Evolutionary conservation across 2,888 invertebrate genomes (phyloP).

Genomic region (Eubasilissa splendida): DNA sequence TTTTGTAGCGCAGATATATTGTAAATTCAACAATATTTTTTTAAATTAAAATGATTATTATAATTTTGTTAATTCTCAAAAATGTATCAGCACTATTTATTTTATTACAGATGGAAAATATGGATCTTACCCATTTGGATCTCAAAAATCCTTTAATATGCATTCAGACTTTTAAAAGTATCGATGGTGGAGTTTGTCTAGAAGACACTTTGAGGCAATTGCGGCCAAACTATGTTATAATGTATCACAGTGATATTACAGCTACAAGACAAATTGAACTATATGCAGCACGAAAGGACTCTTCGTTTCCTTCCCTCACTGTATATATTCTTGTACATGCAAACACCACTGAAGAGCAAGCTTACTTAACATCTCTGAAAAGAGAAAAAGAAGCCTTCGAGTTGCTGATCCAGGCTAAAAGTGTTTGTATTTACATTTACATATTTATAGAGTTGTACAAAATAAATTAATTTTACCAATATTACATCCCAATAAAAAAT

Average conservation of each 20-base stretch:
- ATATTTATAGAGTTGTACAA: not conserved
- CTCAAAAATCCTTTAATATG: constrained; percentile 79
- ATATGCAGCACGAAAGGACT: constrained; percentile 77
- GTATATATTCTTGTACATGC: constrained; percentile 94
- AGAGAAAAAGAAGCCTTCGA: constrained; percentile 97
- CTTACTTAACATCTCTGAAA: constrained; percentile 90
- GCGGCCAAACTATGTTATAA: constrained; percentile 86
- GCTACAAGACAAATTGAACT: constrained; percentile 93
- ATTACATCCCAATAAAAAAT: too few relatives aligned
- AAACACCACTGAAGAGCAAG: constrained; percentile 97
- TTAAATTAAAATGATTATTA: too few relatives aligned
- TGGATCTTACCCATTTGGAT: constrained; percentile 78
- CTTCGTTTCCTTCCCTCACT: constrained; percentile 71
- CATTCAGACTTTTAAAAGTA: constrained; percentile 85
- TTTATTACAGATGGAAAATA: constrained; percentile 74
- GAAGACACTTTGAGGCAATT: constrained; percentile 78
- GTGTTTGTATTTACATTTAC: constrained; percentile 74
- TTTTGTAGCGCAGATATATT: too few relatives aligned
- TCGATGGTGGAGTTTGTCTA: constrained; percentile 81
- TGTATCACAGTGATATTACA: constrained; percentile 92
- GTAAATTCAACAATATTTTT: too few relatives aligned
- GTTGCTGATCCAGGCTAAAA: constrained; percentile 90
- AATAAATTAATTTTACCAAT: not conserved
- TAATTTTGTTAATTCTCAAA: too few relatives aligned
- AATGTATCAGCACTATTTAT: too few relatives aligned